Conservation (phyloP, 1,140 invertebrate genomes). For the Lethrus apterus region DNA sequence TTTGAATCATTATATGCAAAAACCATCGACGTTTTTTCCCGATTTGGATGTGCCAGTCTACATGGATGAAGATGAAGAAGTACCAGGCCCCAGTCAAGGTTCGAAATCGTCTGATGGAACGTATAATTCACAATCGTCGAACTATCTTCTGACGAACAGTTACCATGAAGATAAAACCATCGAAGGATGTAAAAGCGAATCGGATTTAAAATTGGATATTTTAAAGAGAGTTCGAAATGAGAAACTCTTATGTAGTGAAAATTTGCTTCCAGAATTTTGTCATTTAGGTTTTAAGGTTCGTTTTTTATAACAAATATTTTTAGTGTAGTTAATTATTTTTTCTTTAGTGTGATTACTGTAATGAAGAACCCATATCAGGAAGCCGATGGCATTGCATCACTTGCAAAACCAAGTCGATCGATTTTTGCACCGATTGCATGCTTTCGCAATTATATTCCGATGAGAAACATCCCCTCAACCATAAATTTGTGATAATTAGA, state of each 20-base stretch:
- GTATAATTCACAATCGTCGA: constrained; percentile 1
- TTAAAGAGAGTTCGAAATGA: constrained; percentile 37
- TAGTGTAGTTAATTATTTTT: neutral
- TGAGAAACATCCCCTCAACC: constrained; percentile 34
- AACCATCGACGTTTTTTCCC: constrained; percentile 73
- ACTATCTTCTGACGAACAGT: constrained; percentile 11
- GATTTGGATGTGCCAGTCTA: constrained; percentile 58
- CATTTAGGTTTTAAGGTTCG: constrained; percentile 50
- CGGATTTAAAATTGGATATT: constrained; percentile 33
- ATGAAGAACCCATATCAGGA: constrained; percentile 57
- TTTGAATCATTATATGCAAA: constrained; percentile 45
- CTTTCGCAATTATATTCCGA: constrained; percentile 37
- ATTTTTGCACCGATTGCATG: constrained; percentile 42
- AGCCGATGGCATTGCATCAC: constrained; percentile 62
- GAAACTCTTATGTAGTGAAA: constrained; percentile 25
- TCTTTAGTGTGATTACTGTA: constrained; percentile 57
- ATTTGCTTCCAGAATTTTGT: constrained; percentile 28
- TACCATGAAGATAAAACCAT: constrained; percentile 10
- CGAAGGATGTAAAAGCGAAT: constrained; percentile 20
- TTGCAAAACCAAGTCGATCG: constrained; percentile 36
- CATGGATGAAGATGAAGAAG: constrained; percentile 45
- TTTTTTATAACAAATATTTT: constrained; percentile 7
- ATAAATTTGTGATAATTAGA: constrained; percentile 21
- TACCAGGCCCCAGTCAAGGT: constrained; percentile 30
- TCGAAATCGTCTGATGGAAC: neutral